Base-by-base conservation (phyloP, 2,113 vertebrate species). In the Rhagologus leucostigma region DNA sequence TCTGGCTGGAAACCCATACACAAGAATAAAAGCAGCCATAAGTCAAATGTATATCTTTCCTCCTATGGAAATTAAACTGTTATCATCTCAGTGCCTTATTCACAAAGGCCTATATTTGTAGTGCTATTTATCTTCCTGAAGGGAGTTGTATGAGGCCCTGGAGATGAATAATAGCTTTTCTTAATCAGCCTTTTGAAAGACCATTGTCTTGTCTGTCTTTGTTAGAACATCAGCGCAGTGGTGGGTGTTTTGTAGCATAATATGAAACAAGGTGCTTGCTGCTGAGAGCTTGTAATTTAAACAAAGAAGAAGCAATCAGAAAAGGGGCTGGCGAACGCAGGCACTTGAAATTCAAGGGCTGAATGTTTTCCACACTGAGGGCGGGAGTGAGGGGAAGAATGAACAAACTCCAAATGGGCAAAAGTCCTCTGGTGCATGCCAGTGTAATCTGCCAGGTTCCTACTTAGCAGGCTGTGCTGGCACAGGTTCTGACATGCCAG, bases 121-220 rank as follows among this genome's bases (percentile, higher is more conserved):
- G 39, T 4, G 32, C 37, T 71, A 22, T 84, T 97, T 93, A 33
- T 94, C 79, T 90, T 84, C 64, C 55, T 14, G 4, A 81, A 89
- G 74, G 68, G 60, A 90, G 53, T 80, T 90, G 64, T 70, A n/a
- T 75, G 73, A 91, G 47, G 52, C 55, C 56, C 33, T 81, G 80
- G 47, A 80, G 71, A 93, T 69, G 71, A 90, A 57, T 89, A 95
- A 96, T 81, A 55, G 65, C 42, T 92, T 90, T 92, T 81, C 76
- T 84, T 93, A 95, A 95, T 92, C 83, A 84, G 83, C 50, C 47
- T 77, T 92, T 95, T 88, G 73, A 93, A 95, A 87, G 76, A 73
- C 52, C 18, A 29, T 93, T 96, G 92, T 96, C 87, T 84, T 89
- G 68, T 85, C 89, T 92, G 56, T 78, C 73, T 93, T 95, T 95